Percentiles rank a stretch among this genome's conserved stretches.
Evolutionary conservation across 2,797 vertebrate species (phyloP).

Genomic region (Liasis olivaceus): DNA sequence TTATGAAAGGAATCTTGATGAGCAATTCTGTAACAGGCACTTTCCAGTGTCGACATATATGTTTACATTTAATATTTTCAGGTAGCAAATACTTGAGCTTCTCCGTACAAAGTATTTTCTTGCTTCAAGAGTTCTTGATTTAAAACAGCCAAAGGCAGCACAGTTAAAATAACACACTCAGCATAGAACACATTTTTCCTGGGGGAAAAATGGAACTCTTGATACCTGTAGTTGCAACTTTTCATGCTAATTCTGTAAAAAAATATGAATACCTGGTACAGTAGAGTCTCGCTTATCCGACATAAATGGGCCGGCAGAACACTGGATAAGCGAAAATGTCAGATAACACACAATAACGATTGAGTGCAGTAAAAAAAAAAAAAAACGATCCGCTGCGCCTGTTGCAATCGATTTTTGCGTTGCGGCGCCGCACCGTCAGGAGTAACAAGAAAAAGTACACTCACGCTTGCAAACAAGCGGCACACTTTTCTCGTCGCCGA

Average conservation of each 20-base stretch:
- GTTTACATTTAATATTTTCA: neutral
- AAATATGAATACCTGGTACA: neutral
- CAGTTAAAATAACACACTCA: neutral
- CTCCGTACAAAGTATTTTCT: constrained; percentile 9
- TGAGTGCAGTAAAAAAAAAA: no score
- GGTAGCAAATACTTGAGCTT: neutral
- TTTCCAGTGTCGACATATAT: neutral
- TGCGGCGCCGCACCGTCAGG: no score
- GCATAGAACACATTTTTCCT: neutral
- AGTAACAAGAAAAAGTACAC: no score
- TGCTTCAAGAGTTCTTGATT: constrained; percentile 16
- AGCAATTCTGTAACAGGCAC: neutral
- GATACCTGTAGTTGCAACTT: constrained; percentile 14
- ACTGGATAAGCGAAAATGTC: no score
- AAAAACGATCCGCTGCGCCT: no score
- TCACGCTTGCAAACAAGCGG: no score
- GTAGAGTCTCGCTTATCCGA: no score
- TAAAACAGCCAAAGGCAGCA: neutral
- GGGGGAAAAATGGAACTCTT: neutral
- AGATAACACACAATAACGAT: no score
- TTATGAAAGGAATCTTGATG: neutral
- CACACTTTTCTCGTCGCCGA: no score
- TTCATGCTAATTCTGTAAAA: neutral
- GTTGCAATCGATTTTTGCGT: no score
- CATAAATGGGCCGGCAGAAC: no score